A percentile compares a stretch with the other conserved stretches of the same genome.
phyloP scores from a whole-genome alignment of 2,797 vertebrate genomes.

The Pteropus rufus region DNA sequence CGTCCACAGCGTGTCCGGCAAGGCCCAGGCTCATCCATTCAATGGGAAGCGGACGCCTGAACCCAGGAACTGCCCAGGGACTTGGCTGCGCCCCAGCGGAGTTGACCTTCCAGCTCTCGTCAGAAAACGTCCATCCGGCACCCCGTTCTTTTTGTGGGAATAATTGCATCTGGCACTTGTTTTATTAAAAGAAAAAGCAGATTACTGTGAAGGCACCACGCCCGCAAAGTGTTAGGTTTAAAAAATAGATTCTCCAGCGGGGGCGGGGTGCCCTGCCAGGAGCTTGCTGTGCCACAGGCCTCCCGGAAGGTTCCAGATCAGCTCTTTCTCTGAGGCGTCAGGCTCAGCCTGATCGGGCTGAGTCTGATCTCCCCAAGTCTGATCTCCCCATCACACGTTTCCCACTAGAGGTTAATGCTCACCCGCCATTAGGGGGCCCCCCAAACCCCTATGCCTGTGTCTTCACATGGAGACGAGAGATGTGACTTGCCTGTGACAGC shows the following conservation, averaged over 20 bases:
- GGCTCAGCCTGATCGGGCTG: too few relatives aligned
- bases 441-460: too few relatives aligned
- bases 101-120: not conserved
- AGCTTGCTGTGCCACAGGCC: too few relatives aligned
- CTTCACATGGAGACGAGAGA: too few relatives aligned
- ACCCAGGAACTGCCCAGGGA: not conserved
- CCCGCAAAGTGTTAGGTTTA: not conserved
- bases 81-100: not conserved
- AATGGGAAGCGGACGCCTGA: accelerated
- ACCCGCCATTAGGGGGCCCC: too few relatives aligned
- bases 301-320: too few relatives aligned
- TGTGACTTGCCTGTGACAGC: too few relatives aligned
- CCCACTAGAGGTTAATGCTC: too few relatives aligned
- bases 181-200: not conserved
- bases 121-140: not conserved
- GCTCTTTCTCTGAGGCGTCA: too few relatives aligned
- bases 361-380: too few relatives aligned
- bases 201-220: not conserved
- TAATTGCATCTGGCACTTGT: not conserved
- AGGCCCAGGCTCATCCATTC: not conserved
- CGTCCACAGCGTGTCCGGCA: accelerated
- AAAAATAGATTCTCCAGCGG: not conserved
- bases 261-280: not conserved
- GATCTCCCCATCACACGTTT: too few relatives aligned
- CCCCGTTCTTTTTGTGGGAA: not conserved